Percentiles rank a stretch among this genome's conserved stretches.
Conservation (phyloP, 2,797 vertebrate genomes). For the Australoheros facetus region DNA sequence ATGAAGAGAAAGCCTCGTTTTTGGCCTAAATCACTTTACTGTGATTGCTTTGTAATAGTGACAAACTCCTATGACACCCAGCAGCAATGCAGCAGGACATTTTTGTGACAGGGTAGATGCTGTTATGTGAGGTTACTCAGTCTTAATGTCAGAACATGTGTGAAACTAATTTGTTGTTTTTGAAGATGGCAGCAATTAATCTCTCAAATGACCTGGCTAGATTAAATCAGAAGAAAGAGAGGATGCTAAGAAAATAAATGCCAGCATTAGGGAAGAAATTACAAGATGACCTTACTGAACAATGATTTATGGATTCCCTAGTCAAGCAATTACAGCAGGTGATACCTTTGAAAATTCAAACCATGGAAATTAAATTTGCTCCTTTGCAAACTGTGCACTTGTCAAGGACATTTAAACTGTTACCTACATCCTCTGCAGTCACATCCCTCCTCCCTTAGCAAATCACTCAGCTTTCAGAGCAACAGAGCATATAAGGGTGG, state of each 20-base stretch:
- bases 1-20: background rate
- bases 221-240: slow-evolving; percentile 78
- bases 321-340: slow-evolving; percentile 92
- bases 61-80: slow-evolving; percentile 27
- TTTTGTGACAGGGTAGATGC: slow-evolving; percentile 26
- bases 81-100: slow-evolving; percentile 18
- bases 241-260: slow-evolving; percentile 80
- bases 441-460: slow-evolving; percentile 50
- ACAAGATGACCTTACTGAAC: slow-evolving; percentile 90
- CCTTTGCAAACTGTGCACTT: slow-evolving; percentile 76
- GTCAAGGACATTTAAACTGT: slow-evolving; percentile 78
- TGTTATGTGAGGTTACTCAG: slow-evolving; percentile 50
- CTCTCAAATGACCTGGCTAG: slow-evolving; percentile 78
- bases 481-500: slow-evolving; percentile 24
- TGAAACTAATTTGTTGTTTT: slow-evolving; percentile 84
- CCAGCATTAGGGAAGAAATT: slow-evolving; percentile 87
- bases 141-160: slow-evolving; percentile 71
- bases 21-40: slow-evolving; percentile 7
- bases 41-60: slow-evolving; percentile 9
- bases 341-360: slow-evolving; percentile 89
- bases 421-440: slow-evolving; percentile 56
- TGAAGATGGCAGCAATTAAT: slow-evolving; percentile 83
- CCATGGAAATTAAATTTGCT: slow-evolving; percentile 81
- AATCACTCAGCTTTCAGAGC: slow-evolving; percentile 50
- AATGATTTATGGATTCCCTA: slow-evolving; percentile 95